A percentile compares a stretch with the other conserved stretches of the same genome.
These are phyloP conservation scores for Hydrochoerus hydrochaeris DNA, from an alignment of 2,113 vertebrate species.

Conservation along the genomic window DNA sequence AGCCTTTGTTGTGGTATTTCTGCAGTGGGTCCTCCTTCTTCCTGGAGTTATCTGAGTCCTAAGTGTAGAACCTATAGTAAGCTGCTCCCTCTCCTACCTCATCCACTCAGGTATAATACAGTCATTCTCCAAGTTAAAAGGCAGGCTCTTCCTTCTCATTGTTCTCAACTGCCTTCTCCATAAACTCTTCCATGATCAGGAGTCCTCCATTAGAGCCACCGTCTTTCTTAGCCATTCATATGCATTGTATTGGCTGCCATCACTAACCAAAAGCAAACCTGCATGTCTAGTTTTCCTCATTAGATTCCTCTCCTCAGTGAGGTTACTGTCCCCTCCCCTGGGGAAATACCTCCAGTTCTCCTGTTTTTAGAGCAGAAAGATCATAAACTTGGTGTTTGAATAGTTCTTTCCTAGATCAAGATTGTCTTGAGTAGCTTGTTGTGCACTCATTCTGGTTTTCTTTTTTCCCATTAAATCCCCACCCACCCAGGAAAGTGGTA, in stretches of 20 bases:
- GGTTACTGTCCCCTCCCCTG: background rate
- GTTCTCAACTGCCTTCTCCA: background rate
- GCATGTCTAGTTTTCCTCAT: background rate
- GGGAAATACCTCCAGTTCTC: background rate
- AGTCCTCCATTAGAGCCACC: background rate
- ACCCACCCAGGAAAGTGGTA: background rate
- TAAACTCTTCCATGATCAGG: background rate
- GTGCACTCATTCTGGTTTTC: background rate
- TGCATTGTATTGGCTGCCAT: background rate
- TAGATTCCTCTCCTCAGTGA: background rate
- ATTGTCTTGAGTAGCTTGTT: conserved; percentile 29
- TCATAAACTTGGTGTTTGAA: background rate
- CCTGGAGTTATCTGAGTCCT: background rate
- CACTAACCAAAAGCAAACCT: conserved; percentile 32
- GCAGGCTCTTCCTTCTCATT: background rate
- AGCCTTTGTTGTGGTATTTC: background rate
- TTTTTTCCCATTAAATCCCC: conserved; percentile 43
- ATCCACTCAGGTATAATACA: background rate
- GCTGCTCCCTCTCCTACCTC: background rate
- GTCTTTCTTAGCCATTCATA: background rate
- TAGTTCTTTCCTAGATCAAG: background rate
- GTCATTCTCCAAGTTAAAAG: background rate
- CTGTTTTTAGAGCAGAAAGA: conserved; percentile 25
- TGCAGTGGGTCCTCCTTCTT: background rate
- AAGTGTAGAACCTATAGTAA: background rate